A percentile compares a stretch with the other conserved stretches of the same genome.
These are phyloP conservation scores for Cydia splendana DNA, from an alignment of 1,140 invertebrate species.

Conservation along the genomic window DNA sequence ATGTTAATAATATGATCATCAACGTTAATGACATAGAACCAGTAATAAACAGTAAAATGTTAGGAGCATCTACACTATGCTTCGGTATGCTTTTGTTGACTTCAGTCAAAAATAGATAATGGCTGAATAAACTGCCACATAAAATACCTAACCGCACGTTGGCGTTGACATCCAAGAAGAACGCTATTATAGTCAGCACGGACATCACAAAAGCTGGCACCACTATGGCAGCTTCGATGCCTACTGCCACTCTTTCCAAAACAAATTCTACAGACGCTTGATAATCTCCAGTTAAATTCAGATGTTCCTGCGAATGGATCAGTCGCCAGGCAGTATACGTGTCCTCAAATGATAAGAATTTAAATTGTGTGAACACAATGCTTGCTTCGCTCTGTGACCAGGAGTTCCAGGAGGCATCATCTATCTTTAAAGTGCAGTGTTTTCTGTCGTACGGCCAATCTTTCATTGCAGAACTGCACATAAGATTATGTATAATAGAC, in stretches of 20 bases:
- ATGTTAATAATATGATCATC: slow-evolving; percentile 40
- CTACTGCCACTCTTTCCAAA: slow-evolving; percentile 46
- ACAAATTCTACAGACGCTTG: slow-evolving; percentile 36
- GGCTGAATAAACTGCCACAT: slow-evolving; percentile 45
- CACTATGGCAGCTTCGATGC: slow-evolving; percentile 43
- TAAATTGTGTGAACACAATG: neutral
- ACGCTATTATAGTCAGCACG: slow-evolving; percentile 39
- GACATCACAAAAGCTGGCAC: slow-evolving; percentile 45
- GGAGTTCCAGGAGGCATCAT: neutral
- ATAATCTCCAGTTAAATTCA: neutral
- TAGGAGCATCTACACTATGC: slow-evolving; percentile 44
- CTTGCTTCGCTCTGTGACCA: neutral
- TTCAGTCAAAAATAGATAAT: slow-evolving; percentile 45
- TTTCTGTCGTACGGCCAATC: slow-evolving; percentile 1
- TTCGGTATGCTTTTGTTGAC: slow-evolving; percentile 46
- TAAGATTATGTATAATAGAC: neutral
- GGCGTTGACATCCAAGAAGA: slow-evolving; percentile 43
- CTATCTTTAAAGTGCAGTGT: neutral
- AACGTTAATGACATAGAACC: slow-evolving; percentile 45
- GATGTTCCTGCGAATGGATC: neutral
- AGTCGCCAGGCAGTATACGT: neutral
- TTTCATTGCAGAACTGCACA: neutral
- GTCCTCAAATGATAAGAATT: neutral
- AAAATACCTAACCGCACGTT: slow-evolving; percentile 39
- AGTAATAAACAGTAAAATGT: slow-evolving; percentile 45